Percentiles rank a stretch among this genome's conserved stretches.
These are phyloP conservation scores for Petroica traversi DNA, from an alignment of 2,113 vertebrate species.

Conservation along the genomic window DNA sequence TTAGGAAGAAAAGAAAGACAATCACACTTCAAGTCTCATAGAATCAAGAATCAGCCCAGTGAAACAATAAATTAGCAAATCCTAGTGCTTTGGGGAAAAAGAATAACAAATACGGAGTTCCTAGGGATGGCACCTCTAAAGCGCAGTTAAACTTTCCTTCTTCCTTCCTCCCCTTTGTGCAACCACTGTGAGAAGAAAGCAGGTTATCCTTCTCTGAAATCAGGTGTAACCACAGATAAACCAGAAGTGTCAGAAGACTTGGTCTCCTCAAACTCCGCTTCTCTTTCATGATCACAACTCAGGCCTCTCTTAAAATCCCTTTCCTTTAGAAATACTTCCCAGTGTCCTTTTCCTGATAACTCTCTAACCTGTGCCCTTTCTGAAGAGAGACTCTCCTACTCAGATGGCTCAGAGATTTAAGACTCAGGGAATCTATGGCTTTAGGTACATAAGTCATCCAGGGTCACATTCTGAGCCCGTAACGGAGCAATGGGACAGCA, in stretches of 20 bases:
- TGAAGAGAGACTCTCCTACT: neutral
- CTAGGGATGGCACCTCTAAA: neutral
- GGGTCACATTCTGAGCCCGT: accelerated
- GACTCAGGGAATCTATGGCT: neutral
- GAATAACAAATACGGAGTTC: neutral
- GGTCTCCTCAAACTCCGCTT: neutral
- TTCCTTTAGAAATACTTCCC: neutral
- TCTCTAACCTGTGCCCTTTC: neutral
- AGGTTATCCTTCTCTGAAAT: neutral
- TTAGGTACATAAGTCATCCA: neutral
- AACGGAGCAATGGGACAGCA: neutral
- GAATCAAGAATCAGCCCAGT: neutral
- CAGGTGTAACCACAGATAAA: neutral
- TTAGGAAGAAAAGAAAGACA: neutral
- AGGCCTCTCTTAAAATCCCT: neutral
- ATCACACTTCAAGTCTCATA: neutral
- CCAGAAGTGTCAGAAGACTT: neutral
- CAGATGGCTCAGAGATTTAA: neutral
- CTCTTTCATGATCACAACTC: neutral
- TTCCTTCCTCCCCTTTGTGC: neutral
- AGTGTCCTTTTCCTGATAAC: neutral
- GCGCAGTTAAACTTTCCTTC: neutral
- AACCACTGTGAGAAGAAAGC: neutral
- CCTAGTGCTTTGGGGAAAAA: neutral
- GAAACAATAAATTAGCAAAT: neutral